Evolutionary conservation across 2,888 invertebrate species (phyloP), one percentile per base, ranked within the genome.

Genomic region (Chironomus riparius): DNA sequence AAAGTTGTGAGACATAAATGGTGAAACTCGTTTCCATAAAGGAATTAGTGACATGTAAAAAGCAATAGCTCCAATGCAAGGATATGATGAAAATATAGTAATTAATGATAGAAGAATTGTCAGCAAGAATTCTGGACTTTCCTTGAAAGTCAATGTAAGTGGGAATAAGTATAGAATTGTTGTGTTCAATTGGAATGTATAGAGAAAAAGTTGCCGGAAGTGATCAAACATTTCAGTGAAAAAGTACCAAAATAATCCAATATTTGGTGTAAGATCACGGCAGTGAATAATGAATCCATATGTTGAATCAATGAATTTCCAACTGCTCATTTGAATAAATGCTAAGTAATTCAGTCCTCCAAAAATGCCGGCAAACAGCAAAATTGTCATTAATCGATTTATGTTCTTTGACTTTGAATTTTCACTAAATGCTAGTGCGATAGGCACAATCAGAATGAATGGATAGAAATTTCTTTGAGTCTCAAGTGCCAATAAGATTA

Each of bases 201-300:
- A 95, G 24, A 98, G 90, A 85, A 99, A 99, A 80, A 99, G 89
- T 77, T 92, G 87, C 71, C 97, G 90, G 82, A 99, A 99, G 84
- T 99, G 98, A 80, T 98, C 98, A 87, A 99, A 99, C 95, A 98
- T 97, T 87, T 99, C 98, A 0, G 97, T 98, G 84, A 99, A 99
- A 85, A 99, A 98, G 82, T 99, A 99, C 99, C 99, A 99, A 84
- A 98, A 99, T 1, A 99, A 86, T 0, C 99, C 99, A 80, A 97
- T 93, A 82, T 99, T 99, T 24, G 99, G 99, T 79, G 94, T 93
- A 78, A 98, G 86, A 83, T 99, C 98, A 2, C 95, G 94, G 73
- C 97, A 96, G 18, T 90, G 90, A 78, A 97, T 87, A 81, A 93
- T 92, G 81, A 93, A 93, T 77, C 92, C 92, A 83, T 92, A 91